Conservation (phyloP, 2,113 vertebrate species). For the Etheostoma cragini region DNA sequence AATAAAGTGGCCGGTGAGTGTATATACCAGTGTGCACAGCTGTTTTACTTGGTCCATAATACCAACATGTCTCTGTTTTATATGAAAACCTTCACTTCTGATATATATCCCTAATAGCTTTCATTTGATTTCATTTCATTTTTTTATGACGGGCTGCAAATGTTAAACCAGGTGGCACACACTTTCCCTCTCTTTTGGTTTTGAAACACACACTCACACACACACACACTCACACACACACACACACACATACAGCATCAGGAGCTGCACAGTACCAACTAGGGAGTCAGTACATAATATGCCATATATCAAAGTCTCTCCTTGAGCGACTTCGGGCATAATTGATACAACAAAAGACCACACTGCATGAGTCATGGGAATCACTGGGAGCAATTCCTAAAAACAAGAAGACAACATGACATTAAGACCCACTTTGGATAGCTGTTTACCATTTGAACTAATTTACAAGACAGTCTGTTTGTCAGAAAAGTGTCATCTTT, state of each 20-base stretch:
- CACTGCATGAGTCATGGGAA: constrained; percentile 47
- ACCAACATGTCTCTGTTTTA: not conserved
- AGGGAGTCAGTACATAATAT: constrained; percentile 58
- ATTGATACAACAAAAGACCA: constrained; percentile 67
- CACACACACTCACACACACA: constrained; percentile 8
- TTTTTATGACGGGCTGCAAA: not conserved
- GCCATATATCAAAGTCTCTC: constrained; percentile 67
- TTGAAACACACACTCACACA: constrained; percentile 9
- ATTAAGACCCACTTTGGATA: constrained; percentile 34
- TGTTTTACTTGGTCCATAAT: constrained; percentile 4
- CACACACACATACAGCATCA: constrained; percentile 24
- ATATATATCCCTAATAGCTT: constrained; percentile 13
- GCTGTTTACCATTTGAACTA: constrained; percentile 16
- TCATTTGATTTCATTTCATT: constrained; percentile 20
- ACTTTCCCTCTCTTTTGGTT: constrained; percentile 24
- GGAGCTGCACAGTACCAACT: constrained; percentile 36
- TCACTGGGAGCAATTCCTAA: constrained; percentile 48
- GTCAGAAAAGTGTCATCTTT: constrained; percentile 1
- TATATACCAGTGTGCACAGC: not conserved
- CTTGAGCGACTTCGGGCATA: constrained; percentile 62
- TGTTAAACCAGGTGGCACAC: constrained; percentile 9
- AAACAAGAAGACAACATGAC: constrained; percentile 41
- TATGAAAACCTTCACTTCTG: not conserved
- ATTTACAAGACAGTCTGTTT: constrained; percentile 18
- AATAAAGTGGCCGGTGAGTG: no score